Base-by-base conservation (phyloP, 2,888 invertebrate genomes). In the Carabus problematicus region DNA sequence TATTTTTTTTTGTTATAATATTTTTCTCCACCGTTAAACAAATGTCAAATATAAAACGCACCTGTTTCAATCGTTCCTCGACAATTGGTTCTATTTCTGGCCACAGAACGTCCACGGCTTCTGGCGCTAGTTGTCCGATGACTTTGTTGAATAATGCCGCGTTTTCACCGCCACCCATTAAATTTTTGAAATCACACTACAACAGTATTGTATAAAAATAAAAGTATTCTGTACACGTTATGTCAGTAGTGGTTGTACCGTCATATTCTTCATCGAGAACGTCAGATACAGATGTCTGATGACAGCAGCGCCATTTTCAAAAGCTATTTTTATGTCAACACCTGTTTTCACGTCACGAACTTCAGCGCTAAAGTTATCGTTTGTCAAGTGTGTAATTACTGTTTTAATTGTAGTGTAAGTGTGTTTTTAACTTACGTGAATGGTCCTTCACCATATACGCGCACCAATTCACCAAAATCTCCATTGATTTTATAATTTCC, bases 51-150 rank as follows among this genome's bases (percentile, higher is more conserved):
- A 29, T 29, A 29, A 29, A 29, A 29, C 75, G 77, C 77, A 82
- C 82, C 64, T 77, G 75, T 70, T 76, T 78, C 11, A 81, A 73
- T 75, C 80, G 78, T 71, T 76, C 73, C 49, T 80, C 77, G 18
- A 82, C 76, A 11, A 79, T 78, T 12, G 77, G 76, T 72, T 79
- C 80, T 11, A 82, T 75, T 72, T 81, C 80, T 1, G 81, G 81
- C 82, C 82, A 82, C n/a, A 82, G 72, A 60, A 79, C 79, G 60
- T 81, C 79, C 40, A 82, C 71, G 39, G 79, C 81, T 74, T 80
- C 79, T 19, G 82, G 82, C 12, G 80, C 80, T 71, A 82, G 72
- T 63, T 75, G 75, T 16, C 80, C 78, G 64, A 82, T 79, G 0
- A 80, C 80, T 71, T 78, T 81, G 70, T 82, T 82, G 64, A 81